Conservation (phyloP, 2,888 invertebrate species). For the Coleophora flavipennella region DNA sequence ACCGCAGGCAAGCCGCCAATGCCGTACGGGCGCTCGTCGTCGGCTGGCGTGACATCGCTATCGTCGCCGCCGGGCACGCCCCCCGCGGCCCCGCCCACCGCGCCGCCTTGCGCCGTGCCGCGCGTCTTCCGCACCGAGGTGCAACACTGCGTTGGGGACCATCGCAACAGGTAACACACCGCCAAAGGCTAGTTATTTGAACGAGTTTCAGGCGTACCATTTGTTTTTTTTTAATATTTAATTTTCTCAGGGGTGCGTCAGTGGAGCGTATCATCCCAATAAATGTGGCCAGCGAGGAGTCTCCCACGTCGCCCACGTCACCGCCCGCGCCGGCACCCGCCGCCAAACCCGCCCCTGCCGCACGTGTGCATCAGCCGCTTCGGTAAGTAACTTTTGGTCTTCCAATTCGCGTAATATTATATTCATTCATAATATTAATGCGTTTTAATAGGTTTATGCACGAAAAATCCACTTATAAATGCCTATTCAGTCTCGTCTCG, state of each 20-base stretch:
- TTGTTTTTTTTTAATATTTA: too few relatives aligned
- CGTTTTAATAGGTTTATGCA: too few relatives aligned
- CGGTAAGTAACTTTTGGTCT: conserved; percentile 19
- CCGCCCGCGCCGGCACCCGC: conserved; percentile 18
- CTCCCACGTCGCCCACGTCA: conserved; percentile 22
- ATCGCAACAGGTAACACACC: conserved; percentile 44
- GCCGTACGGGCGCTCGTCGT: conserved; percentile 78
- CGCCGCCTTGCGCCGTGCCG: conserved; percentile 32
- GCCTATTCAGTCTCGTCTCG: too few relatives aligned
- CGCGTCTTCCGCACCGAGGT: conserved; percentile 64
- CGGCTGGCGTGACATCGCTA: conserved; percentile 59
- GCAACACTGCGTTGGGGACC: conserved; percentile 61
- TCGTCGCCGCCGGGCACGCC: conserved; percentile 46
- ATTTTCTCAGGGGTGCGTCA: conserved; percentile 46
- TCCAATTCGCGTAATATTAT: too few relatives aligned
- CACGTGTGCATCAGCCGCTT: conserved; percentile 15
- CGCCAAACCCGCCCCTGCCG: conserved; percentile 16
- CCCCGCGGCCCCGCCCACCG: conserved; percentile 38
- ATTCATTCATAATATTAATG: too few relatives aligned
- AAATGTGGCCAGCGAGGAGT: conserved; percentile 41
- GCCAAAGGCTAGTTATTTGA: too few relatives aligned
- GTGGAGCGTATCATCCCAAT: conserved; percentile 69
- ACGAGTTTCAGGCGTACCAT: too few relatives aligned
- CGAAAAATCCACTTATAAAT: too few relatives aligned
- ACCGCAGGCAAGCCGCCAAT: conserved; percentile 75